Evolutionary conservation across 2,797 vertebrate species (phyloP).

Genomic region (Lepilemur ruficaudatus): DNA sequence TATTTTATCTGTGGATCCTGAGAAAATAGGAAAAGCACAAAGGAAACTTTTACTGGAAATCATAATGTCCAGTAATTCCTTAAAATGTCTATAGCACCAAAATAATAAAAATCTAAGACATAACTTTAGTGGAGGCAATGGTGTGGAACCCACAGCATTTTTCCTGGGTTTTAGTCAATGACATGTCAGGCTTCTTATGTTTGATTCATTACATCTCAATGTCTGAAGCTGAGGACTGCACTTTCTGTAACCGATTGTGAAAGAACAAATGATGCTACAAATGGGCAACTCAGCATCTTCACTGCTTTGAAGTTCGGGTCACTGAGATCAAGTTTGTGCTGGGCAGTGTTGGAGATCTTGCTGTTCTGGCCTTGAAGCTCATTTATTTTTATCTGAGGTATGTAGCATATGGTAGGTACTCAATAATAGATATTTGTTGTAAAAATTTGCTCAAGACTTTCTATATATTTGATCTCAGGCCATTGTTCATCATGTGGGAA

Average conservation of each 20-base stretch:
- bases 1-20: conserved; percentile 14
- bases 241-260: conserved; percentile 45
- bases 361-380: background rate
- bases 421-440: background rate
- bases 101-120: conserved; percentile 72
- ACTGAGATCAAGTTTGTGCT: background rate
- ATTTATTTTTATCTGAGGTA: background rate
- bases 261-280: conserved; percentile 47
- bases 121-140: conserved; percentile 43
- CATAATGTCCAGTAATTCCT: conserved; percentile 59
- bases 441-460: background rate
- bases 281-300: conserved; percentile 37
- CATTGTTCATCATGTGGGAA: background rate
- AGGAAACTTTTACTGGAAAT: conserved; percentile 66
- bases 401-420: background rate
- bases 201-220: conserved; percentile 76
- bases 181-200: conserved; percentile 72
- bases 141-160: conserved; percentile 58
- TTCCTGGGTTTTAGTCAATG: conserved; percentile 67
- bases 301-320: background rate
- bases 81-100: conserved; percentile 73
- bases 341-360: background rate
- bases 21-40: conserved; percentile 52
- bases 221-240: conserved; percentile 52
- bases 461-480: background rate